phyloP scores from a whole-genome alignment of 2,797 vertebrate species.

The Alosa sapidissima region DNA sequence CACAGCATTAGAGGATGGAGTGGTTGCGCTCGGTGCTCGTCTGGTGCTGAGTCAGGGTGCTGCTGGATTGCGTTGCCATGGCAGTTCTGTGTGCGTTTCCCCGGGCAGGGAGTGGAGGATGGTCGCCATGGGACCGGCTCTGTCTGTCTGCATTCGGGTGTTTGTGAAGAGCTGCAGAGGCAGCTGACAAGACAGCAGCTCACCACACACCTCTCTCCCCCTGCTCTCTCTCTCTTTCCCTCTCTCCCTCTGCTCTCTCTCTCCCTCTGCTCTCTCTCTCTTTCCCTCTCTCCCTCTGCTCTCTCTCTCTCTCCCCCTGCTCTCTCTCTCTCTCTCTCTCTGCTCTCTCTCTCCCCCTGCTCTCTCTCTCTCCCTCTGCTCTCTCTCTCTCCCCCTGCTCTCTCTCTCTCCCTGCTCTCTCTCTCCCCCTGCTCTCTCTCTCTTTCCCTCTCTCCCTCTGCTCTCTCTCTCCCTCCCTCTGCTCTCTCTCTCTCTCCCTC shows the following conservation, averaged over 20 bases:
- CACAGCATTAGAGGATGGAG: background rate
- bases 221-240: background rate
- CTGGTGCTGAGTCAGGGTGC: background rate
- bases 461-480: background rate
- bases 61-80: constrained; percentile 7
- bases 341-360: too few relatives aligned
- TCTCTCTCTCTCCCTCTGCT: too few relatives aligned
- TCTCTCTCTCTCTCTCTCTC: too few relatives aligned
- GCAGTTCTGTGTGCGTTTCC: background rate
- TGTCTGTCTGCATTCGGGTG: background rate
- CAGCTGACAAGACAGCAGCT: background rate
- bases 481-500: too few relatives aligned
- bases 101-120: background rate
- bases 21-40: background rate
- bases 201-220: background rate
- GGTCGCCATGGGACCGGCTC: background rate
- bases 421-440: too few relatives aligned
- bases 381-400: too few relatives aligned
- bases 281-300: background rate
- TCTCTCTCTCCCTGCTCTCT: too few relatives aligned
- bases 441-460: too few relatives aligned
- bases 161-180: background rate
- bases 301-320: background rate
- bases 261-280: background rate
- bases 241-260: background rate